These are phyloP conservation scores for Sebastolobus alascanus DNA, from an alignment of 2,797 vertebrate species.

Conservation along the genomic window DNA sequence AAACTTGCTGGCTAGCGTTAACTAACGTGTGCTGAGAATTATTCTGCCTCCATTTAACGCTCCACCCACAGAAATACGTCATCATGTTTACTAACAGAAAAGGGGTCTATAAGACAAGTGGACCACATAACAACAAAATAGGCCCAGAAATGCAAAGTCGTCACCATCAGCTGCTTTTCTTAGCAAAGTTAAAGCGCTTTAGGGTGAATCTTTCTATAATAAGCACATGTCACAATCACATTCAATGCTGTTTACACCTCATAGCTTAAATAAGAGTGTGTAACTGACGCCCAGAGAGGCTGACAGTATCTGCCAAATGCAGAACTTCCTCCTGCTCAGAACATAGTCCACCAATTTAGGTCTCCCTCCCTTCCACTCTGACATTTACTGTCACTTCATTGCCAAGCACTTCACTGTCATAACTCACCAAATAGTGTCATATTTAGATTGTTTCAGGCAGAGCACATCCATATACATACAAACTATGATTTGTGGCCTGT, in stretches of 20 bases:
- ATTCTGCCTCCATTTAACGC: no score
- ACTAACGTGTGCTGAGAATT: no score
- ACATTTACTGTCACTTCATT: background rate
- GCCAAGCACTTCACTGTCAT: background rate
- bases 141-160: background rate
- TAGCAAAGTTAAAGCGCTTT: background rate
- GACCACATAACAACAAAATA: background rate
- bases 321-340: slow-evolving; percentile 30
- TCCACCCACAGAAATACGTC: no score
- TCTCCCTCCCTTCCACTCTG: slow-evolving; percentile 2
- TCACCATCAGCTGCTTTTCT: background rate
- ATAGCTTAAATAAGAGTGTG: background rate
- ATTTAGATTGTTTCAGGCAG: background rate
- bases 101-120: background rate
- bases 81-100: no score
- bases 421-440: background rate
- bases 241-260: background rate
- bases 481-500: background rate
- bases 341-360: background rate
- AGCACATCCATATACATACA: background rate
- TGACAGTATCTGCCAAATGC: slow-evolving; percentile 18
- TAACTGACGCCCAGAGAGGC: background rate
- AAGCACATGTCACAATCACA: background rate
- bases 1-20: no score
- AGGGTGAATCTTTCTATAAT: background rate